A percentile compares a stretch with the other conserved stretches of the same genome.
These are phyloP conservation scores for Goniozus legneri DNA, from an alignment of 1,140 invertebrate species.

Conservation along the genomic window DNA sequence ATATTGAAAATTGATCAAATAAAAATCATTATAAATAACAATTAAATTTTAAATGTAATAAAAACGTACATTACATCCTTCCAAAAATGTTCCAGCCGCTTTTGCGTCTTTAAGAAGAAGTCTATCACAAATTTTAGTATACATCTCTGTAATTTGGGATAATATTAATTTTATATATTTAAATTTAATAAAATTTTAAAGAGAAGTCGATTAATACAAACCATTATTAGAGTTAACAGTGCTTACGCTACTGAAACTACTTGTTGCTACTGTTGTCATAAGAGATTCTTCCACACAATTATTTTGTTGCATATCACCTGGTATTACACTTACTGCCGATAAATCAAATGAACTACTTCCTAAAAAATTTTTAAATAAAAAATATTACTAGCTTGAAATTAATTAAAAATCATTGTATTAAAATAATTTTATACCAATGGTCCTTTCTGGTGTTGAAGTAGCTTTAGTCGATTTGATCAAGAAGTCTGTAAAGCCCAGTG, in stretches of 20 bases:
- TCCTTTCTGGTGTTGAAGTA: slow-evolving; percentile 59
- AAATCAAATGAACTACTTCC: slow-evolving; percentile 11
- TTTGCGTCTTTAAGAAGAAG: slow-evolving; percentile 66
- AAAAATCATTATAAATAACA: background rate
- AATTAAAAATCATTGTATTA: background rate
- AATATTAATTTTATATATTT: too few relatives aligned
- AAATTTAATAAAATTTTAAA: too few relatives aligned
- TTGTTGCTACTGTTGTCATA: slow-evolving; percentile 7
- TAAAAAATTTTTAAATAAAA: slow-evolving; percentile 6
- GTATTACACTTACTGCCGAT: slow-evolving; percentile 21
- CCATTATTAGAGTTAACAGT: too few relatives aligned
- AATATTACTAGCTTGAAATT: background rate
- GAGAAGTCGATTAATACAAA: too few relatives aligned
- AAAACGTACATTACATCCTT: slow-evolving; percentile 74
- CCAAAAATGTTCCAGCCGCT: slow-evolving; percentile 73
- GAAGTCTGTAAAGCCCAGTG: slow-evolving; percentile 68
- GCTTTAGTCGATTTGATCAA: slow-evolving; percentile 54
- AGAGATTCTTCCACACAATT: slow-evolving; percentile 19
- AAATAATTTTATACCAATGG: slow-evolving; percentile 26
- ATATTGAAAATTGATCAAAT: slow-evolving; percentile 18
- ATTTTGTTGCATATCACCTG: slow-evolving; percentile 8
- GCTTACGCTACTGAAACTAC: too few relatives aligned
- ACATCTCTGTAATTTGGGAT: slow-evolving; percentile 50
- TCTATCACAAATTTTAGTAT: slow-evolving; percentile 49
- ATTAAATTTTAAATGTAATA: slow-evolving; percentile 4